Evolutionary conservation across 1,140 invertebrate genomes (phyloP).

Genomic region (Hermatobates lingyangjiaoensis): DNA sequence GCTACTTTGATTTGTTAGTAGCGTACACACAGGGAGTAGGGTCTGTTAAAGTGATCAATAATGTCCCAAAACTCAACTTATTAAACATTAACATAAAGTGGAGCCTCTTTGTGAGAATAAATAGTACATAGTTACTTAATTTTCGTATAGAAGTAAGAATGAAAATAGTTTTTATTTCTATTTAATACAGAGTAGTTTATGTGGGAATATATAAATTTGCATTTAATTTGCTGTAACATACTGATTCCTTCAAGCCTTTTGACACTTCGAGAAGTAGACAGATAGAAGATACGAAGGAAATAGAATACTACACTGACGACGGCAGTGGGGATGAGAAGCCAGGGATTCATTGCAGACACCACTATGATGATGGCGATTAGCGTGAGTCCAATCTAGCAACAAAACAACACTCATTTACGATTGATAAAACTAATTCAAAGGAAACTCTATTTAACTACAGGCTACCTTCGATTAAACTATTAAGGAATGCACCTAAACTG

Average conservation of each 20-base stretch:
- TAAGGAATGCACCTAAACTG: neutral
- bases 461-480: neutral
- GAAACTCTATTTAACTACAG: neutral
- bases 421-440: neutral
- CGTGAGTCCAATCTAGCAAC: conserved; percentile 29
- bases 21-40: too few species aligned
- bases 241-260: conserved; percentile 49
- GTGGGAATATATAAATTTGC: neutral
- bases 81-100: too few species aligned
- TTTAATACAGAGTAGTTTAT: too few species aligned
- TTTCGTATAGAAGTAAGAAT: too few species aligned
- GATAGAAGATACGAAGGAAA: conserved; percentile 36
- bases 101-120: too few species aligned
- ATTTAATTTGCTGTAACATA: too few species aligned
- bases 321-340: conserved; percentile 36
- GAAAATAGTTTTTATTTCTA: too few species aligned
- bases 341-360: conserved; percentile 37
- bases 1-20: too few species aligned
- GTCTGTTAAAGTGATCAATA: too few species aligned
- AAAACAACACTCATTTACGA: neutral
- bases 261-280: conserved; percentile 43
- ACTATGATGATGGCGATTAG: conserved; percentile 44
- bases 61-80: too few species aligned
- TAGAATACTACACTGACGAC: conserved; percentile 35
- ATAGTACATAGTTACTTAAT: too few species aligned